Evolutionary conservation across 2,797 vertebrate species (phyloP).

Genomic region (Babyrousa celebensis): DNA sequence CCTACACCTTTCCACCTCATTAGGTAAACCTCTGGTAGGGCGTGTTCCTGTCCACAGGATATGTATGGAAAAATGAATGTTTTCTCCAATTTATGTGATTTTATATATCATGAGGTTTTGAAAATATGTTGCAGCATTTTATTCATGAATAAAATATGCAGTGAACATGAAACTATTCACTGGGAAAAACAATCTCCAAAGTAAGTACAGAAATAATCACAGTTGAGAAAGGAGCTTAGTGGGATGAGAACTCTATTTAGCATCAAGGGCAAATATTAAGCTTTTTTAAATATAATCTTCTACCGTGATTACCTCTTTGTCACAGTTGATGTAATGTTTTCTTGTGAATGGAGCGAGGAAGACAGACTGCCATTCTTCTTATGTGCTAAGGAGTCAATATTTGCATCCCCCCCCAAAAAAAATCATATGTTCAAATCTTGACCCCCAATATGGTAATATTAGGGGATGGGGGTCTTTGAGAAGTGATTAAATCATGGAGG

Average conservation of each 20-base stretch:
- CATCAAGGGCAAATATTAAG: background rate
- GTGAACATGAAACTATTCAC: background rate
- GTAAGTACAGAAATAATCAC: background rate
- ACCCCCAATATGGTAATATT: background rate
- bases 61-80: background rate
- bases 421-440: background rate
- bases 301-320: background rate
- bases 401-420: background rate
- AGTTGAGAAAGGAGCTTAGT: background rate
- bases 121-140: background rate
- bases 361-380: background rate
- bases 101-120: background rate
- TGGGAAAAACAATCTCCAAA: background rate
- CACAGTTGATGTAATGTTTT: conserved; percentile 27
- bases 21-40: background rate
- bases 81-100: background rate
- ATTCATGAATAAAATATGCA: background rate
- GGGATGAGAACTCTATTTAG: background rate
- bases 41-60: background rate
- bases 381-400: background rate
- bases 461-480: background rate
- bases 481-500: background rate
- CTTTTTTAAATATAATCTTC: background rate
- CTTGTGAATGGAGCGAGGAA: background rate
- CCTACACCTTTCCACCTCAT: background rate